Base-by-base conservation (phyloP, 2,797 vertebrate species). In the Neostethus bicornis region DNA sequence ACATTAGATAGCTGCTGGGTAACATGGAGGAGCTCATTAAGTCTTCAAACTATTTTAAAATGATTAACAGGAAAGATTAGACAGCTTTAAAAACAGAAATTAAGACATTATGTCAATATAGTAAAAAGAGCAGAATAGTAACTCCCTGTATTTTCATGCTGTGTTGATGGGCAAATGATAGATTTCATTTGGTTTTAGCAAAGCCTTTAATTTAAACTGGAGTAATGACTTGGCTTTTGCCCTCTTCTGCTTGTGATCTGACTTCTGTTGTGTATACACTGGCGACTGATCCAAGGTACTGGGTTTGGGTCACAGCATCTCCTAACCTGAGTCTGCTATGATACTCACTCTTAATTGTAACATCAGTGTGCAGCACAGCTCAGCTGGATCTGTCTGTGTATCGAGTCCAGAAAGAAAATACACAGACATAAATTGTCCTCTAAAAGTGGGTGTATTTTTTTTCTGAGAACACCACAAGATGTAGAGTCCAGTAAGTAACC, bases 141-240 rank as follows among this genome's bases (percentile, higher is more conserved):
- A 70, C 12, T 69, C 80, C 66, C 61, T 79, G 67, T 65, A 48
- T 79, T 74, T 82, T 35, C 63, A 61, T 51, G 61, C 51, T 73
- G 73, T 53, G 79, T 69, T 86, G 82, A 87, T 24, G 48, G 57
- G 71, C 83, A 91, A 87, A 90, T 88, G 32, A 90, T 76, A 86
- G 72, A 83, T 87, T 85, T 73, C 64, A 51, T 70, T 80, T 75
- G 80, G 85, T 85, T 86, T 83, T 65, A 50, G 13, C 70, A 9
- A 8, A 69, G 73, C 61, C 82, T 87, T 79, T 87, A 84, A 89
- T 90, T 89, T 84, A 52, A 78, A 47, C 66, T 70, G 75, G 84
- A 80, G 80, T 87, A 85, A 89, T 84, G 81, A 80, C 69, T 81
- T 78, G 77, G 80, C 80, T 77, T 73, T 72, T 81, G 73, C 79